Percentiles rank a stretch among this genome's conserved stretches.
phyloP scores from a whole-genome alignment of 2,113 vertebrate species.

The Recurvirostra avosetta region DNA sequence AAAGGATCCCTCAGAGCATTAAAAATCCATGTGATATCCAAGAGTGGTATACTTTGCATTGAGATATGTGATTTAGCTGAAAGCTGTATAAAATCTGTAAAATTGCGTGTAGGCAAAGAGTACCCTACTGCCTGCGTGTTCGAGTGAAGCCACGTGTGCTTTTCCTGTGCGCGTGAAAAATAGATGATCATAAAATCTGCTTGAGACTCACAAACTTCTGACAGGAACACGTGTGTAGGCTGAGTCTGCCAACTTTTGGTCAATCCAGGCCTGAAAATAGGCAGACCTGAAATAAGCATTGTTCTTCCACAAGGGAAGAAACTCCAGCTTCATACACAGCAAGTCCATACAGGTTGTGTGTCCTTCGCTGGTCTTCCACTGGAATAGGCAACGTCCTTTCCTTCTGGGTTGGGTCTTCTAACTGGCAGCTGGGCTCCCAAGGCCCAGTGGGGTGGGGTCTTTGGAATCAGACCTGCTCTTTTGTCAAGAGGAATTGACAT shows the following conservation, averaged over 20 bases:
- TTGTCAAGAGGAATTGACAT: background rate
- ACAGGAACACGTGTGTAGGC: background rate
- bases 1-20: conserved; percentile 23
- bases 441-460: background rate
- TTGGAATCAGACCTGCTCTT: background rate
- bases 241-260: background rate
- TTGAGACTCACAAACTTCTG: conserved; percentile 3
- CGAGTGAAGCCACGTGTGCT: background rate
- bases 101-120: background rate
- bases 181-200: conserved; percentile 20
- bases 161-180: background rate
- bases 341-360: background rate
- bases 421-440: background rate
- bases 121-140: background rate
- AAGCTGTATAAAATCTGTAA: conserved; percentile 33
- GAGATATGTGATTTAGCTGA: conserved; percentile 7
- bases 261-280: background rate
- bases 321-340: background rate
- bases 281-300: background rate
- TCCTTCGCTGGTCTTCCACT: background rate
- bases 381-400: background rate
- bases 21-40: conserved; percentile 41
- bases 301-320: background rate
- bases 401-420: background rate
- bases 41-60: conserved; percentile 7